Conservation (phyloP, 2,113 vertebrate genomes). For the Orcinus orca region DNA sequence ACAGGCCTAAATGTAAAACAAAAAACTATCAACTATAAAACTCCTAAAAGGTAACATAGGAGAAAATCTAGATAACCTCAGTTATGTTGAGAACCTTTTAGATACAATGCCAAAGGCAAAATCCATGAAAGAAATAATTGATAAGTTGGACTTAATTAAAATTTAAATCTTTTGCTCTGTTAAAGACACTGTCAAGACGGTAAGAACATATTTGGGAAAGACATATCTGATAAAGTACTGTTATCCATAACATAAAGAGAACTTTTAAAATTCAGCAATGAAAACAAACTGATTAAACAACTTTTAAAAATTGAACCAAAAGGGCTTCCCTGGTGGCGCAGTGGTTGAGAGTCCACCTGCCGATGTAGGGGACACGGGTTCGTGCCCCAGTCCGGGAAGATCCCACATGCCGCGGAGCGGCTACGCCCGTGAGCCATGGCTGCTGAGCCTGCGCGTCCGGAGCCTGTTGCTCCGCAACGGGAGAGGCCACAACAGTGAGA, state of each 20-base stretch:
- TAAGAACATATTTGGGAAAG: not conserved
- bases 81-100: not conserved
- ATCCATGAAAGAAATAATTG: not conserved
- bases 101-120: not conserved
- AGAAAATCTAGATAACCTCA: not conserved
- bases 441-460: too few species aligned
- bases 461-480: too few species aligned
- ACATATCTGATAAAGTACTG: not conserved
- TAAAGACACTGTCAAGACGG: not conserved
- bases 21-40: not conserved
- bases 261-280: not conserved
- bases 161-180: not conserved
- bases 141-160: not conserved
- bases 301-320: not conserved
- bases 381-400: too few species aligned
- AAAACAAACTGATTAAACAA: not conserved
- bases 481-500: too few species aligned
- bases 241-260: not conserved
- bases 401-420: too few species aligned
- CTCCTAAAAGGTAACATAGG: not conserved
- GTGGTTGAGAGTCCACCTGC: too few species aligned
- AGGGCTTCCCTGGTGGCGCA: too few species aligned
- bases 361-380: too few species aligned
- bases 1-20: not conserved
- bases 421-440: too few species aligned